phyloP scores from a whole-genome alignment of 2,888 invertebrate genomes.

The Hemithea aestivaria region DNA sequence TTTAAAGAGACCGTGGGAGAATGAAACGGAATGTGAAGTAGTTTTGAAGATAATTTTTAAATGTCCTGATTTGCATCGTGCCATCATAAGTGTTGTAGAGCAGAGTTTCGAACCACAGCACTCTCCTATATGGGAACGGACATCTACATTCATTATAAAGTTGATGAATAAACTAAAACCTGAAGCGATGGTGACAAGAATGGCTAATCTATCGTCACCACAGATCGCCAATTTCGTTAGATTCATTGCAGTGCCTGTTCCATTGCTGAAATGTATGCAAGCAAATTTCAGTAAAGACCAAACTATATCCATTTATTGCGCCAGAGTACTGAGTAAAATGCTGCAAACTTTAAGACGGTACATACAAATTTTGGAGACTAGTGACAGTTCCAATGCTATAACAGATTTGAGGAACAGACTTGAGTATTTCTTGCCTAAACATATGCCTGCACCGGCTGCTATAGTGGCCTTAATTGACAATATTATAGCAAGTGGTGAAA shows the following conservation, averaged over 20 bases:
- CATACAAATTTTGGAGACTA: conserved; percentile 70
- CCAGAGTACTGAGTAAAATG: conserved; percentile 77
- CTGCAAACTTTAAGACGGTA: conserved; percentile 72
- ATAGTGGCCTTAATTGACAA: conserved; percentile 57
- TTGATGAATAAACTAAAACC: conserved; percentile 69
- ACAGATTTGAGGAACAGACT: conserved; percentile 58
- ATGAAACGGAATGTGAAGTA: conserved; percentile 81
- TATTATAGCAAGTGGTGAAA: conserved; percentile 37
- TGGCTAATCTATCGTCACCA: conserved; percentile 60
- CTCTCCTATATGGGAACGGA: conserved; percentile 75
- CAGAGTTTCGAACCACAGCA: conserved; percentile 80
- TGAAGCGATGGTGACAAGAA: conserved; percentile 66
- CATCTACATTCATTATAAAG: conserved; percentile 64
- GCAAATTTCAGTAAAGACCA: conserved; percentile 53
- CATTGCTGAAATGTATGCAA: conserved; percentile 67
- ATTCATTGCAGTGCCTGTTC: conserved; percentile 70
- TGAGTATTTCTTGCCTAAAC: conserved; percentile 68
- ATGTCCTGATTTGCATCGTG: conserved; percentile 86
- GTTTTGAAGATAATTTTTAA: conserved; percentile 81
- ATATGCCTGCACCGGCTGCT: conserved; percentile 56
- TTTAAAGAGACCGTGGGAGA: conserved; percentile 84
- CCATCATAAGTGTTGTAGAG: conserved; percentile 79
- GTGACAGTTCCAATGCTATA: conserved; percentile 40
- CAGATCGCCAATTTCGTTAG: conserved; percentile 76
- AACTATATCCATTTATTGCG: conserved; percentile 65